phyloP scores from a whole-genome alignment of 2,888 invertebrate genomes.

The Drosophila borborema region DNA sequence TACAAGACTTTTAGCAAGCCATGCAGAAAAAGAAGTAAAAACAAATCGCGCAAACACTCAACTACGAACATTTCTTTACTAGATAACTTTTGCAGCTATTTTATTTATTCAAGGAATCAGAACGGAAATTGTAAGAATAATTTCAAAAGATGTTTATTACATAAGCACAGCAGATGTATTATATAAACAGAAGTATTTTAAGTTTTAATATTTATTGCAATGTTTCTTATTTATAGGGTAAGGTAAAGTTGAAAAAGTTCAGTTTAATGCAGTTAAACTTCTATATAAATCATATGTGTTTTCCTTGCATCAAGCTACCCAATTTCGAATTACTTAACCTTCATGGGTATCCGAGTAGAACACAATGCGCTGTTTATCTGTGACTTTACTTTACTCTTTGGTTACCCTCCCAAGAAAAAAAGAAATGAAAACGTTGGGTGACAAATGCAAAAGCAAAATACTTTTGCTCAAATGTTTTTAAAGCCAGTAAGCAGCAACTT shows the following conservation, averaged over 20 bases:
- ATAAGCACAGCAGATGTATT: background rate
- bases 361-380: constrained; percentile 36
- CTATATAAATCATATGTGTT: background rate
- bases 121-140: background rate
- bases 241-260: background rate
- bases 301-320: background rate
- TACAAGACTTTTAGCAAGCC: constrained; percentile 24
- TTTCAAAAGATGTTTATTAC: background rate
- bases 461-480: constrained; percentile 35
- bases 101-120: background rate
- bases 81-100: background rate
- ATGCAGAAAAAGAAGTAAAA: constrained; percentile 2
- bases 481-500: constrained; percentile 45
- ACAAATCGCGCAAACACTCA: background rate
- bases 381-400: constrained; percentile 22
- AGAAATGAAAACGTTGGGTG: constrained; percentile 9
- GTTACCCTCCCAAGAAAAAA: constrained; percentile 1
- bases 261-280: no score
- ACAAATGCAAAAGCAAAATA: constrained; percentile 49
- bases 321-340: background rate
- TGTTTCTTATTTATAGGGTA: background rate
- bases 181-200: background rate
- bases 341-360: constrained; percentile 17
- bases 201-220: background rate
- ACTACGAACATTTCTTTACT: background rate